Evolutionary conservation across 2,113 vertebrate genomes (phyloP).

Genomic region (Esox niger): DNA sequence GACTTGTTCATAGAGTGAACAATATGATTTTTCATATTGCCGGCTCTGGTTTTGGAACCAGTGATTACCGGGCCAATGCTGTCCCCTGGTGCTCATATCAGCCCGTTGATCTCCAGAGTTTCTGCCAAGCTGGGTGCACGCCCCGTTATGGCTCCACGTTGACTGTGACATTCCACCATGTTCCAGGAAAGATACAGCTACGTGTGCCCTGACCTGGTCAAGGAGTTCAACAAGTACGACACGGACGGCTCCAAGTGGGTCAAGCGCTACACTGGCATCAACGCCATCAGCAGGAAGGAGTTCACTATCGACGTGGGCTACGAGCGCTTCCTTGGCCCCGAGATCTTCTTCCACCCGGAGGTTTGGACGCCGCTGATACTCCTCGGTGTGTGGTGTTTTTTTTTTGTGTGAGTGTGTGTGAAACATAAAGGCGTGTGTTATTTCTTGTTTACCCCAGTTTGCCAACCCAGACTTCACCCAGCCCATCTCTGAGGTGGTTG

Average conservation of each 20-base stretch:
- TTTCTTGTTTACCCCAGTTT: conserved; percentile 72
- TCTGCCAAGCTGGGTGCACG: too few relatives aligned
- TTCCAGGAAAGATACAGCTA: conserved; percentile 94
- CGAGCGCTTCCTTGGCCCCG: conserved; percentile 94
- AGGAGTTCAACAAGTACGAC: conserved; percentile 98
- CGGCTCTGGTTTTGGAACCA: too few relatives aligned
- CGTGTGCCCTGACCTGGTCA: conserved; percentile 96
- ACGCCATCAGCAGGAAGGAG: conserved; percentile 95
- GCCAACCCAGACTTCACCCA: conserved; percentile 99
- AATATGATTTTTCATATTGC: too few relatives aligned
- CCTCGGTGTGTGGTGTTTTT: background rate
- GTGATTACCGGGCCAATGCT: too few relatives aligned
- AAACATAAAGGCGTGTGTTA: too few relatives aligned
- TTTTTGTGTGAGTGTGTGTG: too few relatives aligned
- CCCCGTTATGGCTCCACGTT: background rate
- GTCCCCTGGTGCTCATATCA: too few relatives aligned
- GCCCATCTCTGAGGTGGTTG: conserved; percentile 98
- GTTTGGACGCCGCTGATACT: conserved; percentile 60
- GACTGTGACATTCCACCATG: background rate
- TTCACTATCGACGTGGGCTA: conserved; percentile 97
- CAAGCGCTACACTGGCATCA: conserved; percentile 96
- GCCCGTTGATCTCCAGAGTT: too few relatives aligned
- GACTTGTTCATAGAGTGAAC: too few relatives aligned
- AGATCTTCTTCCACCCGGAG: conserved; percentile 99
- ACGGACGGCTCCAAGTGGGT: conserved; percentile 97